Conservation (phyloP, 2,113 vertebrate genomes). For the Connochaetes taurinus region DNA sequence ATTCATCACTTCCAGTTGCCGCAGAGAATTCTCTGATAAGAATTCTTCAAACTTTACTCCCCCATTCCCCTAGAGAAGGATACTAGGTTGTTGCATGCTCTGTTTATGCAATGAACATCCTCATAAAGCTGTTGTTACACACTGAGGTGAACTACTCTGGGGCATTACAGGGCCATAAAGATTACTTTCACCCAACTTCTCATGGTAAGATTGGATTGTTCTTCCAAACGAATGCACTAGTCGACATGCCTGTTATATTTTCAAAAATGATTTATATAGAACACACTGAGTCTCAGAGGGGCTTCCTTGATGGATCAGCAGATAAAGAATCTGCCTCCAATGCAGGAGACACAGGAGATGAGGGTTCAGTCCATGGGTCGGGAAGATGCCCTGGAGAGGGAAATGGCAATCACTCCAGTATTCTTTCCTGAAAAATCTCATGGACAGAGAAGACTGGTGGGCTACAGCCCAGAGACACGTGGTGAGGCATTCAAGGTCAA, state of each 20-base stretch:
- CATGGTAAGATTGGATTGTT: neutral
- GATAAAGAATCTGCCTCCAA: neutral
- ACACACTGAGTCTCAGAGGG: neutral
- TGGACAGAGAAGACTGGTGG: neutral
- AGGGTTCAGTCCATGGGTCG: neutral
- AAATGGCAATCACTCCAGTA: neutral
- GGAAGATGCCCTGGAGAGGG: neutral
- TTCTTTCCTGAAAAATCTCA: neutral
- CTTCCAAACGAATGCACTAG: neutral
- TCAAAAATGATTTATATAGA: neutral
- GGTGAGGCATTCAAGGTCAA: neutral
- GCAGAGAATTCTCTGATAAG: neutral
- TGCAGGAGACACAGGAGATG: neutral
- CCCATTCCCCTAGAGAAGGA: neutral
- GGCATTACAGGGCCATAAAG: neutral
- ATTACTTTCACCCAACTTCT: neutral
- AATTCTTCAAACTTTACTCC: neutral
- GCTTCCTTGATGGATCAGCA: neutral
- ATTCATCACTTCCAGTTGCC: neutral
- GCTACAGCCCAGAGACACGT: neutral
- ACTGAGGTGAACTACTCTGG: neutral
- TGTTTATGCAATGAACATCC: neutral
- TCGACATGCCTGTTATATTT: neutral
- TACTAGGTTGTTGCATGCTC: neutral
- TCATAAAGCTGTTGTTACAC: neutral